Evolutionary conservation across 2,797 vertebrate species (phyloP), one percentile per base, ranked within the genome.

Genomic region (Numenius phaeopus): DNA sequence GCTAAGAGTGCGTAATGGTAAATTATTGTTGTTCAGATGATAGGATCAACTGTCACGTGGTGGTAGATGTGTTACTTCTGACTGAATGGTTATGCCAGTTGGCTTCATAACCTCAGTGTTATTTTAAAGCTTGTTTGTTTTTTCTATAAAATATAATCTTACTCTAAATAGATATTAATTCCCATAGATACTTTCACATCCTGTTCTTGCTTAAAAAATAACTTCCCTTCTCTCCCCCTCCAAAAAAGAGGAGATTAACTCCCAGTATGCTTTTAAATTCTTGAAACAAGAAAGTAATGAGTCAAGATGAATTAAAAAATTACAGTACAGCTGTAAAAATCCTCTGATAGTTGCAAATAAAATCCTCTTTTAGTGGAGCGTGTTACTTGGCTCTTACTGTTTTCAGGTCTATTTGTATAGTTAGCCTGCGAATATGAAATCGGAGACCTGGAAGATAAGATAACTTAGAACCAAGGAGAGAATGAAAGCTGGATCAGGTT

Each of bases 191-290:
- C 13, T 83, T 83, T 23, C 30, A 34, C 10, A 13, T 75, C 26
- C 20, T 62, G 3, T 83, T 89, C 29, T 47, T 83, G 4, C 22
- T 65, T 87, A 30, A 73, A 52, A 77, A 24, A 39, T 32, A 83
- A 13, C 8, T 6, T 54, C 50, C 40, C 26, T 16, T 9, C 1
- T 1, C 5, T 7, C 7, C 11, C 4, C 1, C 11, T 8, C 1
- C 5, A 24, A 66, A 39, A 64, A 54, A 23, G 16, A 29, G 9
- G 4, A 15, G 7, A 1, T 5, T 50, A 54, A 58, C 29, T 81
- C 24, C 27, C 29, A n/a, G 3, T 50, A 16, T 47, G 14, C 26
- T 87, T 82, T 87, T 24, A 47, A 83, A 91, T 49, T 79, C 29
- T 49, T 83, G 44, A 79, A 89, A 75, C 21, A 30, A 32, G 11